Evolutionary conservation across 2,797 vertebrate genomes (phyloP), one percentile per base, ranked within the genome.

Genomic region (Malacoctenus gilli): DNA sequence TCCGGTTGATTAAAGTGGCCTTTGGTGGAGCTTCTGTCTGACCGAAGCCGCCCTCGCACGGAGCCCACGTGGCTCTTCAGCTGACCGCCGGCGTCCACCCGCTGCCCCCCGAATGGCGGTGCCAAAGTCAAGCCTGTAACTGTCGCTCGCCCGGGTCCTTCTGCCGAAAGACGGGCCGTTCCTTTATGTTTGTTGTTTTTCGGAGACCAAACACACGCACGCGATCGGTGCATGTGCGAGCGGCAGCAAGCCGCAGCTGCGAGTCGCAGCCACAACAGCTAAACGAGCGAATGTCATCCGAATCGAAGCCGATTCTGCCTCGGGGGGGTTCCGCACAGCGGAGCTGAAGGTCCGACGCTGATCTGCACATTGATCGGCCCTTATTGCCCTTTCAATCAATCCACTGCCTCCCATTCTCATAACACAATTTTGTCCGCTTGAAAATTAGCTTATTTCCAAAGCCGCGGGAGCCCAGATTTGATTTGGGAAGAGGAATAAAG

Each of bases 391-490:
- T 61, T 72, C 64, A 73, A 55, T 83, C 70, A 73, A 62, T 72
- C 58, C 34, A 5, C 42, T 61, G 47, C 4, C 37, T 59, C 57
- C 30, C 48, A 40, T 55, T 79, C 59, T 66, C 61, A 72, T 68
- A 69, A 72, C 46, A 43, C 50, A 46, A 56, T 65, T 71, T 65
- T 32, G n/a, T 22, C 56, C 11, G 46, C 8, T 46, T 75, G 60
- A 68, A n/a, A 77, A 82, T 82, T 42, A 59, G 48, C 41, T 80
- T 78, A 72, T 68, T 66, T 52, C 57, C 66, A 37, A 75, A 67
- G 56, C 52, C 9, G 13, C 50, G 39, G 60, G 56, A 68, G 52
- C 40, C 1, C 0, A n/a, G 35, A 66, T 68, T 66, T 21, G 61
- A 77, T 79, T 72, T 53, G 31, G 7, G 21, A 23, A 46, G 22